Evolutionary conservation across 2,113 vertebrate species (phyloP).

Genomic region (Scytalopus superciliaris): DNA sequence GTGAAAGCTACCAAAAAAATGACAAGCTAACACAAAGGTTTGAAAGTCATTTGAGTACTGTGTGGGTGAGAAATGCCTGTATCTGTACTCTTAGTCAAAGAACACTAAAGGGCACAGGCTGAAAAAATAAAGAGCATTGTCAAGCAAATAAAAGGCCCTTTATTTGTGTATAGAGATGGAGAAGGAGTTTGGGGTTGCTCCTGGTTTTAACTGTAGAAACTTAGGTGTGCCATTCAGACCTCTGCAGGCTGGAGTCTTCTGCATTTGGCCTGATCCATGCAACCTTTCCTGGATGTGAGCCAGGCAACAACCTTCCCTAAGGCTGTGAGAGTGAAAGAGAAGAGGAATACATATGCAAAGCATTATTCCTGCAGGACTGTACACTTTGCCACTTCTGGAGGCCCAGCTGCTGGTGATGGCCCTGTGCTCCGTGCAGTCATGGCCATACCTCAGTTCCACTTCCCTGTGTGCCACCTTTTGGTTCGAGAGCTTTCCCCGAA

Average conservation of each 20-base stretch:
- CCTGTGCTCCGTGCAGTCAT: accelerated
- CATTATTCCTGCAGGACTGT: not conserved
- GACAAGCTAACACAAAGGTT: constrained; percentile 57
- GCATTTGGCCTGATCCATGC: accelerated
- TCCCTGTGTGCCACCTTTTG: not conserved
- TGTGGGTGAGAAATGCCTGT: constrained; percentile 46
- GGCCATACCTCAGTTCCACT: not conserved
- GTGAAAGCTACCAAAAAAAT: constrained; percentile 51
- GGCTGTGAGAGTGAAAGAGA: not conserved
- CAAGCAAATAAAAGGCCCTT: constrained; percentile 36
- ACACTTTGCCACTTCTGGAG: not conserved
- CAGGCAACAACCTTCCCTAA: not conserved
- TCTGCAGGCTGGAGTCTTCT: not conserved
- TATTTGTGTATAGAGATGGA: not conserved
- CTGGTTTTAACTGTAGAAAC: not conserved
- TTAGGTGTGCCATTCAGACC: not conserved
- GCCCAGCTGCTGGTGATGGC: not conserved
- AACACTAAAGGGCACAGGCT: constrained; percentile 19
- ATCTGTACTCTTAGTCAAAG: constrained; percentile 37
- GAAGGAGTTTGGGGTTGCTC: not conserved
- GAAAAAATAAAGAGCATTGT: constrained; percentile 14
- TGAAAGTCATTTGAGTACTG: constrained; percentile 61
- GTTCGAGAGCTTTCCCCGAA: not conserved
- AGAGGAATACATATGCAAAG: not conserved
- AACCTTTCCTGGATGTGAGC: not conserved